phyloP scores from a whole-genome alignment of 1,140 invertebrate species.

The Pseudachorutes palmiensis region DNA sequence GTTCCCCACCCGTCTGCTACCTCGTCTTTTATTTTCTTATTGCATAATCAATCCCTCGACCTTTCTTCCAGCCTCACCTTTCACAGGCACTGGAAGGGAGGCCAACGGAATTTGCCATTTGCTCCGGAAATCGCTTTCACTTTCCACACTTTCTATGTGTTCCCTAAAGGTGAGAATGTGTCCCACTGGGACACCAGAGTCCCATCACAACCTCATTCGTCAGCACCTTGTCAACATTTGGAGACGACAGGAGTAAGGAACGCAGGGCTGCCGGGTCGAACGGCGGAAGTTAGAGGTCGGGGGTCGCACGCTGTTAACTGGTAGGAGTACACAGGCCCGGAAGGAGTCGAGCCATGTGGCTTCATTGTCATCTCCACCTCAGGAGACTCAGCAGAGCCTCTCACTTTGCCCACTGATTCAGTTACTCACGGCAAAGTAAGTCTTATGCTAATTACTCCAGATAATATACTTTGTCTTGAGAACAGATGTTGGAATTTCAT shows the following conservation, averaged over 20 bases:
- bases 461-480: constrained; percentile 40
- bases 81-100: no score
- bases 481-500: constrained; percentile 40
- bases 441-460: constrained; percentile 40
- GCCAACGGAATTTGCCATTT: no score
- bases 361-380: neutral
- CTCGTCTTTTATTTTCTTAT: constrained; percentile 12
- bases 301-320: no score
- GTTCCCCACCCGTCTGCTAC: constrained; percentile 14
- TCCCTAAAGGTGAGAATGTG: neutral
- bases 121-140: neutral
- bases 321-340: neutral
- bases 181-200: neutral
- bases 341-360: constrained; percentile 19
- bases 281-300: no score
- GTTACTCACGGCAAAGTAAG: constrained; percentile 35
- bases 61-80: neutral
- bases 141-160: neutral
- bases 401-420: neutral
- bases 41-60: constrained; percentile 9
- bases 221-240: neutral
- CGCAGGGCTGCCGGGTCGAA: neutral
- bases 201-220: neutral
- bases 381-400: neutral
- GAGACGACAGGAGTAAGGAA: neutral